Evolutionary conservation across 2,888 invertebrate genomes (phyloP).

Genomic region (Drosophila crucigera): DNA sequence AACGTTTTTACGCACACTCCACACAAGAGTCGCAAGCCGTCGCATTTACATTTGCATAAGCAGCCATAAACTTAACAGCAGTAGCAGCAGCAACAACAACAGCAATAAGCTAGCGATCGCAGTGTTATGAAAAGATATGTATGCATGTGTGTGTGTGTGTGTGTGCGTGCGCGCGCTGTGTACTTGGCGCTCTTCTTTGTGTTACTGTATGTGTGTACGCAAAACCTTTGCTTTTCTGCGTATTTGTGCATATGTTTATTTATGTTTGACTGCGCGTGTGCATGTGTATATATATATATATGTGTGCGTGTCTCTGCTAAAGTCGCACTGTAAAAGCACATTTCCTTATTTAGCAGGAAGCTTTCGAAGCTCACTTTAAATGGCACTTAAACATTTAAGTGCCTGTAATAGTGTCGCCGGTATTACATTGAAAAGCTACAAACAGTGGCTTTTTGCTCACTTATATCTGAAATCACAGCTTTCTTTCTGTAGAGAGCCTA

Average conservation of each 20-base stretch:
- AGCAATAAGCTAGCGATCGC: constrained; percentile 39
- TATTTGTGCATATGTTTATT: constrained; percentile 25
- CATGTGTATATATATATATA: background rate
- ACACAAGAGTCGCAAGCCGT: constrained; percentile 40
- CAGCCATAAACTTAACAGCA: constrained; percentile 69
- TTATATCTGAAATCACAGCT: background rate
- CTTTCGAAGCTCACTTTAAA: constrained; percentile 38
- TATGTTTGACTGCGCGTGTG: background rate
- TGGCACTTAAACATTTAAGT: constrained; percentile 22
- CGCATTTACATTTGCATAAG: constrained; percentile 77
- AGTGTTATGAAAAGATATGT: constrained; percentile 38
- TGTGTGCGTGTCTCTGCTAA: constrained; percentile 7
- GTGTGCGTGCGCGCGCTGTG: background rate
- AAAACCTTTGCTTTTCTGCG: constrained; percentile 42
- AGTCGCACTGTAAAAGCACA: constrained; percentile 44
- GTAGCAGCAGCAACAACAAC: constrained; percentile 30
- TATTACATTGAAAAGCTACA: background rate
- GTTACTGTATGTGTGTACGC: constrained; percentile 12
- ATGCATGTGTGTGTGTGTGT: background rate
- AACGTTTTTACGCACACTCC: constrained; percentile 76
- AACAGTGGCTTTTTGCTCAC: background rate
- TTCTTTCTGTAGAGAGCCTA: background rate
- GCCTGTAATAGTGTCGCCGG: constrained; percentile 22
- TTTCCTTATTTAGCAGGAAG: constrained; percentile 57
- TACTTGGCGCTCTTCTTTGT: constrained; percentile 42